Base-by-base conservation (phyloP, 1,140 invertebrate species). In the Neuroterus valhalla region DNA sequence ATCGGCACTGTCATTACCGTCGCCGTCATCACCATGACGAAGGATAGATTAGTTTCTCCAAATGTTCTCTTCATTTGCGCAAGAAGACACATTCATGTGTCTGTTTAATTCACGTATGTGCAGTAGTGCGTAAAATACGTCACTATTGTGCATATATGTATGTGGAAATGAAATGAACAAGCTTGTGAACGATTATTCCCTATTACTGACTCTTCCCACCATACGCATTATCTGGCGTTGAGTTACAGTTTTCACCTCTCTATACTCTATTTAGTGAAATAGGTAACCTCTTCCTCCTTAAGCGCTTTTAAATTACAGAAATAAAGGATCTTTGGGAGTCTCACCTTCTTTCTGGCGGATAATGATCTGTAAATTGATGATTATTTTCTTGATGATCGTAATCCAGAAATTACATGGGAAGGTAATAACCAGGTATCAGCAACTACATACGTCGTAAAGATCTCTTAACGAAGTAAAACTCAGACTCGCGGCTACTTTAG, bases 41-140 rank as follows among this genome's bases (percentile, higher is more conserved):
- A 76, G 75, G 78, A 79, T 81, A 75, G 77, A 81, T 81, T 78
- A 79, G 78, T 81, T 81, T 79, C 78, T 78, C 72, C 77, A 69
- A 81, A 79, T 81, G 77, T 67, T 75, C 74, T 38, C 74, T 76
- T 67, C 71, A 74, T 68, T 68, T 74, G 31, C 19, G 71, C 46
- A 52, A 72, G 50, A 79, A 79, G 75, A 70, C 74, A 72, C 77
- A 81, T 45, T 45, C 12, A 45, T 45, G 44, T 12, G n/a, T 45
- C 44, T 45, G 46, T 50, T 3, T 17, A 17, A n/a, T n/a, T n/a
- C n/a, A n/a, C n/a, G n/a, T n/a, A n/a, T n/a, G n/a, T n/a, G n/a
- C n/a, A n/a, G n/a, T n/a, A n/a, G 19, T 6, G 15, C 19, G n/a
- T 3, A 17, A 50, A 50, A 45, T 45, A 45, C 10, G 15, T 15